These are phyloP conservation scores for Bovichtus diacanthus DNA, from an alignment of 2,797 vertebrate genomes.

Conservation along the genomic window DNA sequence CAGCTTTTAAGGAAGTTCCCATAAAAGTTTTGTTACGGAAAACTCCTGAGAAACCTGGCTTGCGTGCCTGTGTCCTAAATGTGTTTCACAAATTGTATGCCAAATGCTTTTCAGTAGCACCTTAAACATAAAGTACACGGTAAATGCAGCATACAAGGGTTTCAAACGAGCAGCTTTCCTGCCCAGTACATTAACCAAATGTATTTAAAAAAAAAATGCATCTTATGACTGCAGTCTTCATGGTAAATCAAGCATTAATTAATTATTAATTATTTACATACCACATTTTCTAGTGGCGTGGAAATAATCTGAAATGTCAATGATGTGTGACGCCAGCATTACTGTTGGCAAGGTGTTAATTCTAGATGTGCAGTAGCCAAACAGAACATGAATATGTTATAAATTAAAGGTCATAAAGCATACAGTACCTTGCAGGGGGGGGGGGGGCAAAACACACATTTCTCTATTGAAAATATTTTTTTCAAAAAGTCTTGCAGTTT, in stretches of 20 bases:
- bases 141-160: no score
- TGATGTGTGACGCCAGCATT: background rate
- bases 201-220: background rate
- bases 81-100: background rate
- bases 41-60: conserved; percentile 2
- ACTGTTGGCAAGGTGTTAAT: background rate
- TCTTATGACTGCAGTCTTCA: background rate
- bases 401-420: background rate
- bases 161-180: background rate
- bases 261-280: background rate
- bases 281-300: background rate
- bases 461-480: background rate
- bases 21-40: background rate
- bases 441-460: background rate
- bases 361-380: background rate
- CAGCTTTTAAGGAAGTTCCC: conserved; percentile 24
- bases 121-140: background rate
- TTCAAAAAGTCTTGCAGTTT: background rate
- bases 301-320: background rate
- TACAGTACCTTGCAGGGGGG: background rate
- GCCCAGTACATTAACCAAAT: background rate
- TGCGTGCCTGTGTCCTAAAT: background rate
- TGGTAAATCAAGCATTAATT: background rate
- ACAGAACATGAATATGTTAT: background rate
- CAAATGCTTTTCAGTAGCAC: background rate